These are phyloP conservation scores for Prenolepis imparis DNA, from an alignment of 2,888 invertebrate species.

Conservation along the genomic window DNA sequence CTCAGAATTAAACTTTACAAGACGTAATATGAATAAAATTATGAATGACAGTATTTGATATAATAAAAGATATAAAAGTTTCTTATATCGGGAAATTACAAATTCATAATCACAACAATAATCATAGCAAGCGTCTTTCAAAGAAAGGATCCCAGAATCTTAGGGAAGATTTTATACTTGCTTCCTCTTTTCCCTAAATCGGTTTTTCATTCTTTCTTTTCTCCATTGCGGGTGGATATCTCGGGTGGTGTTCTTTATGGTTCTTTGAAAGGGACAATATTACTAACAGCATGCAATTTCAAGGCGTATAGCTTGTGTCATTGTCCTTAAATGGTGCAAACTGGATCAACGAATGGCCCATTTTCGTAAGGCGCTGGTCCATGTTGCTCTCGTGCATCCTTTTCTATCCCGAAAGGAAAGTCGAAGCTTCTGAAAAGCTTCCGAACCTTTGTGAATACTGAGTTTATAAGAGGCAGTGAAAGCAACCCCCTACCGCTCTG, in stretches of 20 bases:
- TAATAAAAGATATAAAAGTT: conserved; percentile 1
- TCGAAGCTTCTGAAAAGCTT: conserved; percentile 55
- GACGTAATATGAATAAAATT: not conserved
- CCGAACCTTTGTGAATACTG: conserved; percentile 46
- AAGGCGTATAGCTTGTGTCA: conserved; percentile 57
- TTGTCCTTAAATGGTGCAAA: conserved; percentile 76
- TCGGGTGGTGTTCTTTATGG: conserved; percentile 35
- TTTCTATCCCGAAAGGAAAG: conserved; percentile 55
- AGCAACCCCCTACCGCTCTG: conserved; percentile 67
- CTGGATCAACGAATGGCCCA: conserved; percentile 69
- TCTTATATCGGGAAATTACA: not conserved
- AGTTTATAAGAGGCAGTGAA: conserved; percentile 59
- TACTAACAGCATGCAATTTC: conserved; percentile 64
- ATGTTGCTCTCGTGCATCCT: not conserved
- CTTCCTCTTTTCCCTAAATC: conserved; percentile 16
- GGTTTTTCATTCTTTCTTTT: conserved; percentile 31
- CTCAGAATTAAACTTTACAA: not conserved
- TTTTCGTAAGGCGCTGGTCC: not conserved
- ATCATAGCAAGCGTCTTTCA: conserved; percentile 60
- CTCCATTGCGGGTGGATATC: conserved; percentile 42
- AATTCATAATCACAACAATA: not conserved
- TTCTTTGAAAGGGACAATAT: conserved; percentile 59
- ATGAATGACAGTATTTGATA: not conserved
- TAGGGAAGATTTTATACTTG: conserved; percentile 38
- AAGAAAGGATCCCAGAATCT: conserved; percentile 27